Percentiles rank a stretch among this genome's conserved stretches.
phyloP scores from a whole-genome alignment of 2,888 invertebrate genomes.

The Nasonia oneida region DNA sequence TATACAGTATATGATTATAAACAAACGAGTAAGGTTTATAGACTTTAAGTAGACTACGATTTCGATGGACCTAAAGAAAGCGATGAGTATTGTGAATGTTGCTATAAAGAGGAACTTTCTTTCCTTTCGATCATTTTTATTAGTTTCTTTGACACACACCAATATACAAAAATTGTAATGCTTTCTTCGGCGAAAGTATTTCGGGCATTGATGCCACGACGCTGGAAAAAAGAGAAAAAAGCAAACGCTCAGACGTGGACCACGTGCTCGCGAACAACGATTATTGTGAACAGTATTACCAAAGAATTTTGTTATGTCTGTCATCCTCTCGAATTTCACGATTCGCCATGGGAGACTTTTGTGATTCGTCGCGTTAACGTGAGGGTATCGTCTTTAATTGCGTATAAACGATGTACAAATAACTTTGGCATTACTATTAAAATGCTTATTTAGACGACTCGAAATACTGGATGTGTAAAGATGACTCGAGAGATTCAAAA shows the following conservation, averaged over 20 bases:
- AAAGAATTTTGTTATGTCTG: constrained; percentile 50
- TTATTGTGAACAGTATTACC: constrained; percentile 60
- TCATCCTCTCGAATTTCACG: background rate
- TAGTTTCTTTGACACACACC: constrained; percentile 30
- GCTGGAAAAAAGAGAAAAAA: constrained; percentile 22
- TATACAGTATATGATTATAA: constrained; percentile 71
- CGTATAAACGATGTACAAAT: constrained; percentile 1
- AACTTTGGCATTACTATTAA: background rate
- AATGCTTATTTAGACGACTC: background rate
- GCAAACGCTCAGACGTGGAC: constrained; percentile 60
- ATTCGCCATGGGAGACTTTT: constrained; percentile 16
- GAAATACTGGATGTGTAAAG: background rate
- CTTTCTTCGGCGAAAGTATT: constrained; percentile 50
- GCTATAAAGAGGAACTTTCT: constrained; percentile 41
- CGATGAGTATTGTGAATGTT: constrained; percentile 64
- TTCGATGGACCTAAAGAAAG: constrained; percentile 71
- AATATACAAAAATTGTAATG: constrained; percentile 8
- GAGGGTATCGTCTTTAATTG: background rate
- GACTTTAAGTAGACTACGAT: constrained; percentile 66
- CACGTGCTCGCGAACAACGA: constrained; percentile 24
- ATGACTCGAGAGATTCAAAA: background rate
- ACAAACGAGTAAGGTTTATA: constrained; percentile 64
- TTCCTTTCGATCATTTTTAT: constrained; percentile 22
- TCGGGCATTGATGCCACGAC: constrained; percentile 10
- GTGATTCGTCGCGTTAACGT: constrained; percentile 13